Evolutionary conservation across 2,797 vertebrate species (phyloP), one percentile per base, ranked within the genome.

Genomic region (Diceros bicornis): DNA sequence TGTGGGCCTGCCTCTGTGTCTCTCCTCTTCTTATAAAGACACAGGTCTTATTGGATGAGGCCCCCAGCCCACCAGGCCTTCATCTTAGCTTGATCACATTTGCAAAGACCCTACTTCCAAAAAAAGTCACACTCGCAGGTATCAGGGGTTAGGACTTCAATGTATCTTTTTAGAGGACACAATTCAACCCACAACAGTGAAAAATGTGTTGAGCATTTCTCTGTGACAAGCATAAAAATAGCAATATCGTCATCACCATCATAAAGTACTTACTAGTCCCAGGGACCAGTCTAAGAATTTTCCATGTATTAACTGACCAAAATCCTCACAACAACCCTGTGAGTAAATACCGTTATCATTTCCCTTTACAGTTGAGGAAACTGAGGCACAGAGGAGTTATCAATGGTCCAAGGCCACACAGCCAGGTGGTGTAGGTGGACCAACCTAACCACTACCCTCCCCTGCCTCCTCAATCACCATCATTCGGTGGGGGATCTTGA

Each of bases 391-490:
- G 27, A 77, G 69, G 50, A 21, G 7, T 74, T 41, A 41, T 55
- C 20, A 50, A 52, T 27, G 50, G 55, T 59, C 10, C 68, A 13
- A 37, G n/a, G 17, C 52, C n/a, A 41, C 20, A 10, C 7, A 78
- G 52, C 37, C 84, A 18, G 7, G 41, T 10, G 34, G 34, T 17
- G 1, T 4, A 4, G 47, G 11, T 4, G 52, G 52, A 17, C 29
- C 72, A 61, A 4, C 1, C n/a, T 32, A n/a, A 20, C 52, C 21
- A 14, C 55, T 10, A 3, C 29, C 25, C 41, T 75, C 7, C 0
- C 0, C 64, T 14, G 17, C 12, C 72, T 27, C 7, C 7, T 41
- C 2, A 1, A 27, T 7, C 41, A 32, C 44, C 9, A 14, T 37
- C 2, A 9, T 17, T 47, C 57, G 14, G 21, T 23, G 12, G 69